phyloP scores from a whole-genome alignment of 2,797 vertebrate genomes.

The Leptoclinus maculatus region DNA sequence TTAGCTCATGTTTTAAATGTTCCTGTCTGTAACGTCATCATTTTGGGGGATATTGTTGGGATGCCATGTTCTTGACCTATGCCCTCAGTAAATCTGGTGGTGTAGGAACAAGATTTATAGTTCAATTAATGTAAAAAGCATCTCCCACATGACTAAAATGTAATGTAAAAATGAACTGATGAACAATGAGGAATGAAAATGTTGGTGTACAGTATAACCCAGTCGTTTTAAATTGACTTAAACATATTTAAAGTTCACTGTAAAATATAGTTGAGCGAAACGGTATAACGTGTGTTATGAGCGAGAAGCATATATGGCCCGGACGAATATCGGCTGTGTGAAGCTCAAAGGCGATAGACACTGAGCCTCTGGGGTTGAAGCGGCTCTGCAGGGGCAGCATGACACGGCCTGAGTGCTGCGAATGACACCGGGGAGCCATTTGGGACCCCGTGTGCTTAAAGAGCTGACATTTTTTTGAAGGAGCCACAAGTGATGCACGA shows the following conservation, averaged over 20 bases:
- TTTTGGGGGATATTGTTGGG: not conserved
- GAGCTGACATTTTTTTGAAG: conserved; percentile 26
- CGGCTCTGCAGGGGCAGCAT: conserved; percentile 31
- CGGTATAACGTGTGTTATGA: not conserved
- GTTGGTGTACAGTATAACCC: not conserved
- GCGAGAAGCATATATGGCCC: conserved; percentile 14
- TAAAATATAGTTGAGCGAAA: not conserved
- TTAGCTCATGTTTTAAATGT: not conserved
- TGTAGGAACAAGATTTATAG: not conserved
- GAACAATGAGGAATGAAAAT: not conserved
- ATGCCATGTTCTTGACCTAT: conserved; percentile 4
- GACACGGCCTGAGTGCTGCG: conserved; percentile 64
- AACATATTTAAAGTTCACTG: not conserved
- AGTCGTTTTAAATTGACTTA: not conserved
- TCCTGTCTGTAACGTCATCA: not conserved
- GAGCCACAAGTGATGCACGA: conserved; percentile 43
- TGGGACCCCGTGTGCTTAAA: conserved; percentile 64
- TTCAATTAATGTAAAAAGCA: not conserved
- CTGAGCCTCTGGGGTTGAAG: conserved; percentile 44
- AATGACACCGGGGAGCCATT: conserved; percentile 60
- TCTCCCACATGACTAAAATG: not conserved
- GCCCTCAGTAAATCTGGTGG: not conserved
- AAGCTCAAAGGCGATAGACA: conserved; percentile 69
- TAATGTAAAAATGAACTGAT: not conserved
- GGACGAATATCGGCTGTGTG: conserved; percentile 38